Conservation (phyloP, 2,888 invertebrate genomes). For the Pristionchus exspectatus region DNA sequence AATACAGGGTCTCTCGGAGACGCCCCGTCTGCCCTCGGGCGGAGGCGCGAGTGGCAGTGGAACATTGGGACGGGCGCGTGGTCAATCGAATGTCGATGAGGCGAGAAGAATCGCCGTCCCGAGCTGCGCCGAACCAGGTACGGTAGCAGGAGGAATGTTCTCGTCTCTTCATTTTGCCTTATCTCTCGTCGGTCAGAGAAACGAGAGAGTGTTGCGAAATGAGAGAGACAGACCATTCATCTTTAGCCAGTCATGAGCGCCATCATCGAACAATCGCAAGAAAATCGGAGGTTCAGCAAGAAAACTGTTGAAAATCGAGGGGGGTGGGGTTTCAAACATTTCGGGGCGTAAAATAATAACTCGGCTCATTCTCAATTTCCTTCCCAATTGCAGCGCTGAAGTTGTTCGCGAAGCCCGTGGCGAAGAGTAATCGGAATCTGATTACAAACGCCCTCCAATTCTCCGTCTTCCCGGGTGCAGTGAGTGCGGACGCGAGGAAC, state of each 20-base stretch:
- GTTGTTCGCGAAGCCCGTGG: conserved; percentile 96
- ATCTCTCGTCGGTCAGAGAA: no score
- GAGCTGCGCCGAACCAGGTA: conserved; percentile 67
- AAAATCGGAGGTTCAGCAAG: no score
- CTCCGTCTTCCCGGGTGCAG: conserved; percentile 97
- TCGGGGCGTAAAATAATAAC: no score
- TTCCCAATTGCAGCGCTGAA: conserved; percentile 87
- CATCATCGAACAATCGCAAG: no score
- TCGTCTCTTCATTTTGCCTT: no score
- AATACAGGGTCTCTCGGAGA: conserved; percentile 51
- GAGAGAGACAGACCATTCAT: no score
- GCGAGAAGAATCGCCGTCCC: conserved; percentile 58
- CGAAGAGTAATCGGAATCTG: conserved; percentile 96
- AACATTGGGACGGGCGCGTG: conserved; percentile 25
- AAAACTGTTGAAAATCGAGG: no score
- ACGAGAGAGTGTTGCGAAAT: no score
- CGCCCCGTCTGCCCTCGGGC: conserved; percentile 3
- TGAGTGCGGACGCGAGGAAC: conserved; percentile 82
- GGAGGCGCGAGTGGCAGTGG: conserved; percentile 53
- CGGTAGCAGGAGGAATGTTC: no score
- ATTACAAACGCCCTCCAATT: conserved; percentile 98
- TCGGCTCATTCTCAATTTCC: no score
- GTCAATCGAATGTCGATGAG: conserved; percentile 50
- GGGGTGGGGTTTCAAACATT: no score
- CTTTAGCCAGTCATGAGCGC: no score